phyloP scores from a whole-genome alignment of 2,797 vertebrate genomes.

The Phoeniculus purpureus region DNA sequence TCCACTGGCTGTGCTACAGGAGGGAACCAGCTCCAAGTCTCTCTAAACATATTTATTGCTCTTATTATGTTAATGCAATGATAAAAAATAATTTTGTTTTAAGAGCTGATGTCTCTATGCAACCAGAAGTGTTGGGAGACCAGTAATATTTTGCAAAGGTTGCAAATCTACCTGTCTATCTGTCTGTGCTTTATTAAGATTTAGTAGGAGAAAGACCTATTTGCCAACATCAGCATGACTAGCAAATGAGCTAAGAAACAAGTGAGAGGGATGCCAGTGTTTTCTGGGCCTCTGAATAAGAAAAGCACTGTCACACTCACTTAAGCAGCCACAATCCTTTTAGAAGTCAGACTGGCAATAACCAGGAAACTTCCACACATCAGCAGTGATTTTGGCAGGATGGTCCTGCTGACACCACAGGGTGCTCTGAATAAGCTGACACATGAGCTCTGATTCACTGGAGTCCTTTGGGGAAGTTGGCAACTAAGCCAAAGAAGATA shows the following conservation, averaged over 20 bases:
- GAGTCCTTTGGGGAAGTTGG: not conserved
- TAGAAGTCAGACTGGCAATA: not conserved
- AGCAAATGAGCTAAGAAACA: not conserved
- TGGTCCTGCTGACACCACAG: not conserved
- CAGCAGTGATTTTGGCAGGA: not conserved
- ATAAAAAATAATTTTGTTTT: not conserved
- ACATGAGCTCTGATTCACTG: not conserved
- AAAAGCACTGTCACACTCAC: not conserved
- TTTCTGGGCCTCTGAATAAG: not conserved
- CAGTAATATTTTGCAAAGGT: not conserved
- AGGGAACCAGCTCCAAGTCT: not conserved
- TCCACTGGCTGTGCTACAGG: not conserved
- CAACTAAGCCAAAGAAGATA: not conserved
- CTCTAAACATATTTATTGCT: not conserved
- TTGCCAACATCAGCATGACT: not conserved
- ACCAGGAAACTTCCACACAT: rapidly evolving
- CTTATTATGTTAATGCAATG: not conserved
- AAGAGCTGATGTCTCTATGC: not conserved
- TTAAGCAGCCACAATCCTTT: not conserved
- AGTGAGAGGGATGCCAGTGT: not conserved
- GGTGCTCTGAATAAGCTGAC: not conserved
- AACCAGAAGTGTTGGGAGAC: not conserved
- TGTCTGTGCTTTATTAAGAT: not conserved
- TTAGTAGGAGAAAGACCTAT: not conserved
- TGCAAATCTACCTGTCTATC: not conserved